phyloP scores from a whole-genome alignment of 1,140 invertebrate genomes.

The Aleiodes sp. region DNA sequence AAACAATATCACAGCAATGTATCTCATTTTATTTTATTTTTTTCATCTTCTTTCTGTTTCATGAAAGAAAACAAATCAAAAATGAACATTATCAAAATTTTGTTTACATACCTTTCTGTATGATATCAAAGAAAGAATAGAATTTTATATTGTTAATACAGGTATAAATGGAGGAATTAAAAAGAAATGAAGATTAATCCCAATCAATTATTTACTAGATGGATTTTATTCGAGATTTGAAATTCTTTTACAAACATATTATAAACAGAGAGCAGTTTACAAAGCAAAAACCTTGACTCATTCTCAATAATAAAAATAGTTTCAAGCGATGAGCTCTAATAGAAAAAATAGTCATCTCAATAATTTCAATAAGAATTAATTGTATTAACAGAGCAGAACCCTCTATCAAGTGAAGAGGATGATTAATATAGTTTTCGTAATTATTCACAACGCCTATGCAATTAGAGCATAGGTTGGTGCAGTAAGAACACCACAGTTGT shows the following conservation, averaged over 20 bases:
- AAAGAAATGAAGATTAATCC: background rate
- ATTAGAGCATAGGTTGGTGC: conserved; percentile 85
- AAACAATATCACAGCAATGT: no score
- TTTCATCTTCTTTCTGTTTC: no score
- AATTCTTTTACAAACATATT: background rate
- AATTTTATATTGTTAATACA: background rate
- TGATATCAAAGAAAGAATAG: background rate
- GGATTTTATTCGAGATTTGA: background rate
- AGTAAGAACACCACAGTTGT: conserved; percentile 92
- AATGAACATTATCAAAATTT: background rate
- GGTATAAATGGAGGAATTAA: background rate
- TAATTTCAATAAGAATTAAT: background rate
- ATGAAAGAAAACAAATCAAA: background rate
- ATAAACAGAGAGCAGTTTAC: background rate
- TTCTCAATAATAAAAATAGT: background rate
- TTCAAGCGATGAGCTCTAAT: no score
- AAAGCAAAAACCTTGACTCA: background rate
- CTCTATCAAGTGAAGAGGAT: background rate
- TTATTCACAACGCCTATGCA: conserved; percentile 37
- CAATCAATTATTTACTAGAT: background rate
- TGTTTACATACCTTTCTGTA: background rate
- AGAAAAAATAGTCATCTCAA: conserved; percentile 22
- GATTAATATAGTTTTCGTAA: background rate
- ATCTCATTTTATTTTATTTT: no score
- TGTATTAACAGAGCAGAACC: no score